Evolutionary conservation across 2,797 vertebrate species (phyloP).

Genomic region (Enteromius fasciolatus): DNA sequence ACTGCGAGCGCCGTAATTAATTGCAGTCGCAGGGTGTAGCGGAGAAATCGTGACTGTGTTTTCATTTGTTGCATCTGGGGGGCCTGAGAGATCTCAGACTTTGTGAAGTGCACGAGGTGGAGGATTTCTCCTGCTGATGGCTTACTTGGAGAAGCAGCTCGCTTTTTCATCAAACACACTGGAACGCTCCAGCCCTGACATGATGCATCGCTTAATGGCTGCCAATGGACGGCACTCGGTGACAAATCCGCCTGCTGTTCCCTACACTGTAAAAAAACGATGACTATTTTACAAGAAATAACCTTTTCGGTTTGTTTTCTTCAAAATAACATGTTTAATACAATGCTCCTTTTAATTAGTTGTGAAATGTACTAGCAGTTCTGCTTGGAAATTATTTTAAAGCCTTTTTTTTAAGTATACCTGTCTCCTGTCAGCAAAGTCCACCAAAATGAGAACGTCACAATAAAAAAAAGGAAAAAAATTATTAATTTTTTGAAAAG

Average conservation of each 20-base stretch:
- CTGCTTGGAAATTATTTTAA: not conserved
- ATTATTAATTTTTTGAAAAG: too few relatives aligned
- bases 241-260: slow-evolving; percentile 3
- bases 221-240: not conserved
- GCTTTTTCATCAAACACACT: slow-evolving; percentile 30
- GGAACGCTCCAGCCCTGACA: slow-evolving; percentile 12
- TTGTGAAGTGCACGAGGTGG: slow-evolving; percentile 50
- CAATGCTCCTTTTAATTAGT: not conserved
- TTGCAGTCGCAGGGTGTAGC: slow-evolving; percentile 57
- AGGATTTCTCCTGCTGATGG: slow-evolving; percentile 55
- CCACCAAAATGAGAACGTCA: too few relatives aligned
- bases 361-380: not conserved
- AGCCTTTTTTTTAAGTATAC: too few relatives aligned
- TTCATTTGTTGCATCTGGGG: slow-evolving; percentile 58
- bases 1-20: slow-evolving; percentile 57
- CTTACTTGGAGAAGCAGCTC: slow-evolving; percentile 40
- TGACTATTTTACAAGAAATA: not conserved
- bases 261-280: not conserved
- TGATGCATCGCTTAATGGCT: slow-evolving; percentile 1
- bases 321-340: not conserved
- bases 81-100: slow-evolving; percentile 53
- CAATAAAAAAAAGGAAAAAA: too few relatives aligned
- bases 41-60: slow-evolving; percentile 56
- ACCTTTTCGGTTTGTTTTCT: not conserved
- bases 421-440: too few relatives aligned